Conservation (phyloP, 2,797 vertebrate genomes). For the Melanotaenia nigrans region DNA sequence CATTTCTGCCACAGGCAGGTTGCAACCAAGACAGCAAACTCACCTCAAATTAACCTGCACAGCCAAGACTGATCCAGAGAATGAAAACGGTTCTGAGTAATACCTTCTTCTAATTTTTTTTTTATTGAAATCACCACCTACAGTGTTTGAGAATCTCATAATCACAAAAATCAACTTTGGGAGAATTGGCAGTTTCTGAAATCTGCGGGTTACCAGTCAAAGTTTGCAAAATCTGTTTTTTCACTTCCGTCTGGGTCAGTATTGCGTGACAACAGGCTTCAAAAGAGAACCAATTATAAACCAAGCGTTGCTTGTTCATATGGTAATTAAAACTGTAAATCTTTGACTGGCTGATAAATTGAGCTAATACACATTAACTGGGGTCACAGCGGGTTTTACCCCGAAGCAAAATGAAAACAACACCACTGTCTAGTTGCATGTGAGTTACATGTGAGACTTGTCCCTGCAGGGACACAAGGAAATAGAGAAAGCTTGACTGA, state of each 20-base stretch:
- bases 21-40: slow-evolving; percentile 21
- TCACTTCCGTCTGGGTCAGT: no score
- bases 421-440: neutral
- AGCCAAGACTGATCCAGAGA: slow-evolving; percentile 6
- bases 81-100: slow-evolving; percentile 3
- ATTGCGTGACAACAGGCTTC: no score
- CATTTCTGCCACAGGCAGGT: slow-evolving; percentile 9
- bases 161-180: neutral
- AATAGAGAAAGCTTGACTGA: no score
- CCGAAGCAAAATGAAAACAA: neutral
- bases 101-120: neutral
- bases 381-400: neutral
- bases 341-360: neutral
- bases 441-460: neutral
- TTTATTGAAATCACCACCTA: neutral
- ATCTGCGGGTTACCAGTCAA: neutral
- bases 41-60: slow-evolving; percentile 16
- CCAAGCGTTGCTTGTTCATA: neutral
- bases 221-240: no score
- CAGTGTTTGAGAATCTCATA: neutral
- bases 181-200: neutral
- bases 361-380: neutral
- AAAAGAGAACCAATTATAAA: neutral
- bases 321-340: neutral
- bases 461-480: neutral